These are phyloP conservation scores for Panzeria rudis DNA, from an alignment of 2,888 invertebrate species.

Conservation along the genomic window DNA sequence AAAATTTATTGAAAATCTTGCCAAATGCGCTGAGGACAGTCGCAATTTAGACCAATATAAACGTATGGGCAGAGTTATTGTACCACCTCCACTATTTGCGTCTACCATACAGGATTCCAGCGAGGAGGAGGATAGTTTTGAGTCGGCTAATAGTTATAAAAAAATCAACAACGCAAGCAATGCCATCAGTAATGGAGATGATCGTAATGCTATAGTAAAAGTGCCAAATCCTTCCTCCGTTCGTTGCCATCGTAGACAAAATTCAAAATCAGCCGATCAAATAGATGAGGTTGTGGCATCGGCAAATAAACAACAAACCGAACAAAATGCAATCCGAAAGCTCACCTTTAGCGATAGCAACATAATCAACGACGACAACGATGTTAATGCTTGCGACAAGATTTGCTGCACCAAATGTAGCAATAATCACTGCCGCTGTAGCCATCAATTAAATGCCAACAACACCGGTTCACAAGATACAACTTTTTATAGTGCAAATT, in stretches of 20 bases:
- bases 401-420: conserved; percentile 78
- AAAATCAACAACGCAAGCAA: conserved; percentile 34
- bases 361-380: conserved; percentile 80
- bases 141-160: conserved; percentile 79
- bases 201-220: conserved; percentile 1
- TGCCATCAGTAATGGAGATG: conserved; percentile 10
- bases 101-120: conserved; percentile 67
- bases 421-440: conserved; percentile 79
- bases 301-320: conserved; percentile 75
- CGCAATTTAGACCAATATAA: conserved; percentile 85
- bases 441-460: conserved; percentile 70
- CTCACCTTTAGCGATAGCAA: conserved; percentile 83
- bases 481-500: conserved; percentile 83
- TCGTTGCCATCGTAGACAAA: conserved; percentile 74
- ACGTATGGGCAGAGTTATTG: conserved; percentile 84
- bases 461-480: conserved; percentile 81
- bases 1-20: conserved; percentile 87
- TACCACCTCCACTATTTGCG: conserved; percentile 81
- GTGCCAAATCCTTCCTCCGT: conserved; percentile 10
- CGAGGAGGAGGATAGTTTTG: conserved; percentile 78
- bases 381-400: background rate
- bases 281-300: conserved; percentile 83
- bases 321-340: conserved; percentile 76
- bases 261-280: conserved; percentile 86
- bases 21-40: conserved; percentile 88